Percentiles rank a stretch among this genome's conserved stretches.
These are phyloP conservation scores for Holacanthella duospinosa DNA, from an alignment of 2,888 invertebrate genomes.

Conservation along the genomic window DNA sequence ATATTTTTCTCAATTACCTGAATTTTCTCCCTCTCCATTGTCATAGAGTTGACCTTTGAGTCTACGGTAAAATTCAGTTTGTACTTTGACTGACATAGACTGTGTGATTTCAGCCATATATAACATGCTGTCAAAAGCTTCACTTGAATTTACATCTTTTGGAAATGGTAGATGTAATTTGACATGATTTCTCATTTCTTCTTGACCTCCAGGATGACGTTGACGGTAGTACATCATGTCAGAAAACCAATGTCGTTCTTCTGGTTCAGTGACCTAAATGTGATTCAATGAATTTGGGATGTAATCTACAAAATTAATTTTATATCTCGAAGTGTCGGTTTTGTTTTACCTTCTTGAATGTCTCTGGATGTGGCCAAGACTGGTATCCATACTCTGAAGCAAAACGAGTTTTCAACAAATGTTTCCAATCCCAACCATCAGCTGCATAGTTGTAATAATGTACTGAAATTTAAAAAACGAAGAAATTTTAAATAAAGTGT, in stretches of 20 bases:
- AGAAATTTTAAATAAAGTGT: too few relatives aligned
- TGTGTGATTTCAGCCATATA: slow-evolving; percentile 74
- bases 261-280: slow-evolving; percentile 38
- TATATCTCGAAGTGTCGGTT: not conserved
- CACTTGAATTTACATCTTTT: slow-evolving; percentile 39
- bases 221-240: slow-evolving; percentile 53
- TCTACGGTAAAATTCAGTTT: slow-evolving; percentile 44
- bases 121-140: slow-evolving; percentile 55
- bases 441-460: slow-evolving; percentile 79
- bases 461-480: slow-evolving; percentile 48
- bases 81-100: slow-evolving; percentile 46
- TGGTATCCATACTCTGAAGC: slow-evolving; percentile 94
- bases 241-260: slow-evolving; percentile 42
- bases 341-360: slow-evolving; percentile 49
- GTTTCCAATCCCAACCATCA: slow-evolving; percentile 68
- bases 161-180: slow-evolving; percentile 54
- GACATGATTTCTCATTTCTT: slow-evolving; percentile 53
- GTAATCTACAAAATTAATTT: not conserved
- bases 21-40: slow-evolving; percentile 10
- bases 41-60: slow-evolving; percentile 18
- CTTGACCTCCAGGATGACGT: slow-evolving; percentile 68
- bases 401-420: slow-evolving; percentile 50
- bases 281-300: not conserved
- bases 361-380: slow-evolving; percentile 64
- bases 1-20: not conserved